A percentile compares a stretch with the other conserved stretches of the same genome.
Evolutionary conservation across 2,797 vertebrate genomes (phyloP).

Genomic region (Botia almorhae): DNA sequence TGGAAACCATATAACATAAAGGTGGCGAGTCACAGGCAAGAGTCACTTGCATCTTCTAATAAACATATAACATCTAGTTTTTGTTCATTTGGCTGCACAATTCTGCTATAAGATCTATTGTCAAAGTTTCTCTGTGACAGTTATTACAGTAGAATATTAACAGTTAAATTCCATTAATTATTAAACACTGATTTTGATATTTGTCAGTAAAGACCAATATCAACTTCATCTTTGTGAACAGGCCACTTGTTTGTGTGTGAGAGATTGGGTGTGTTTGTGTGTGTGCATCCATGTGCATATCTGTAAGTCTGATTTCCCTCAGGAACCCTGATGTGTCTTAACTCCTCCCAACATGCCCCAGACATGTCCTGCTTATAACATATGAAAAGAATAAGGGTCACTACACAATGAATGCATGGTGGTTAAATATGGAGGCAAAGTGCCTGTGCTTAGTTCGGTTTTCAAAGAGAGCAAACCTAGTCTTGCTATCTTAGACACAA

Average conservation of each 20-base stretch:
- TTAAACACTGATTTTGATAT: background rate
- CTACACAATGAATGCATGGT: background rate
- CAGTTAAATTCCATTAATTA: no score
- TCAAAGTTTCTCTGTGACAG: background rate
- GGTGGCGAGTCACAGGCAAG: no score
- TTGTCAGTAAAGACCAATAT: background rate
- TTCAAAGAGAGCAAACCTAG: background rate
- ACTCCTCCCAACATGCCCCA: background rate
- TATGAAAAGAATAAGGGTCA: background rate
- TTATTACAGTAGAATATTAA: background rate
- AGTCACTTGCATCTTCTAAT: no score
- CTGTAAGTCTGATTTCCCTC: constrained; percentile 9
- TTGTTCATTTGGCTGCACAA: no score
- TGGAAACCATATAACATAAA: no score
- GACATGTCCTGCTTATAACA: background rate
- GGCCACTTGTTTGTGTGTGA: background rate
- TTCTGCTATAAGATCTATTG: no score
- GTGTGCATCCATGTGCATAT: background rate
- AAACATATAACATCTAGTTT: no score
- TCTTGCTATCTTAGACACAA: no score
- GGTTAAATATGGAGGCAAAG: background rate
- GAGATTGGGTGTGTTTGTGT: background rate
- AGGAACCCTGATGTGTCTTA: background rate
- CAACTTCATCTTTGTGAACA: background rate
- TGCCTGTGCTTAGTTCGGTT: background rate